These are phyloP conservation scores for Acleris literana DNA, from an alignment of 2,888 invertebrate species.

Conservation along the genomic window DNA sequence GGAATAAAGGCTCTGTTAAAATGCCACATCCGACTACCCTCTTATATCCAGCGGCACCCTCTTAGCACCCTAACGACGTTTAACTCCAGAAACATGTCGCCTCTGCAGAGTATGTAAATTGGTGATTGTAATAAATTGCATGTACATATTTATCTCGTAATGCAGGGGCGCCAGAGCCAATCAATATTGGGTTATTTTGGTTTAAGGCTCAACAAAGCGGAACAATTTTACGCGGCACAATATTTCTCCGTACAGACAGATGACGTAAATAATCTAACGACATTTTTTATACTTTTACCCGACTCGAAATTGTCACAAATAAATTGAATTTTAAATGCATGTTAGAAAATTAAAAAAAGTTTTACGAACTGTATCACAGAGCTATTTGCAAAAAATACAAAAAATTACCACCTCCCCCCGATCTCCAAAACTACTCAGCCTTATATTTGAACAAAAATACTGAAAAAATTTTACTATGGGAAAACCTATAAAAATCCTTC, in stretches of 20 bases:
- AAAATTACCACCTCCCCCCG: no score
- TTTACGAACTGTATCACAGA: no score
- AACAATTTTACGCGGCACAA: slow-evolving; percentile 1
- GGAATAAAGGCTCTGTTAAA: background rate
- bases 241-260: background rate
- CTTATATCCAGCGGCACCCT: slow-evolving; percentile 44
- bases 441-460: no score
- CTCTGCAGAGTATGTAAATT: slow-evolving; percentile 79
- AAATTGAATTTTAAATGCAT: no score
- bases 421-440: no score
- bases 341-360: no score
- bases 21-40: slow-evolving; percentile 16
- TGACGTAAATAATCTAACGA: no score
- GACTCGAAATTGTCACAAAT: no score
- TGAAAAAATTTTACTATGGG: no score
- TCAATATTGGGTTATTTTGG: slow-evolving; percentile 29
- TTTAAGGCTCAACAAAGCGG: slow-evolving; percentile 7
- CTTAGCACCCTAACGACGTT: slow-evolving; percentile 63
- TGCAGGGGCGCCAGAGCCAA: slow-evolving; percentile 66
- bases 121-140: slow-evolving; percentile 82
- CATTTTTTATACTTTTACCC: no score
- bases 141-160: slow-evolving; percentile 74
- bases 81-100: slow-evolving; percentile 68
- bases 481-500: no score
- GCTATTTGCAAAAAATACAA: no score